Conservation (phyloP, 1,140 invertebrate species). For the Nilaparvata lugens region DNA sequence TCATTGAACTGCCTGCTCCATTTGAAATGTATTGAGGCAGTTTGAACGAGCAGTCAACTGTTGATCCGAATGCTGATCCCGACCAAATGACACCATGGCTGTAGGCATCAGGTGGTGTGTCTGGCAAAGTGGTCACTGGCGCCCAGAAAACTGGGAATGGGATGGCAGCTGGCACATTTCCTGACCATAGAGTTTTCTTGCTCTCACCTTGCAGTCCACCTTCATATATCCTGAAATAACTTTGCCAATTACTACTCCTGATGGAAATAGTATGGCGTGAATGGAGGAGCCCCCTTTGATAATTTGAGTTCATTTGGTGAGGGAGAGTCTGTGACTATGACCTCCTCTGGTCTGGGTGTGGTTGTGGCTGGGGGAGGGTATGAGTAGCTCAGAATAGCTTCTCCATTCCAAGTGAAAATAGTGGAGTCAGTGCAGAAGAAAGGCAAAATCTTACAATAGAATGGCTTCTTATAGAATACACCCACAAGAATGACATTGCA, state of each 20-base stretch:
- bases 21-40: constrained; percentile 18
- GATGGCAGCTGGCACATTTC: constrained; percentile 11
- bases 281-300: not conserved
- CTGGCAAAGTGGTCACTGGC: not conserved
- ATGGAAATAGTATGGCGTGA: not conserved
- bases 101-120: constrained; percentile 4
- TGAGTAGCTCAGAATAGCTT: constrained; percentile 11
- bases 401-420: constrained; percentile 17
- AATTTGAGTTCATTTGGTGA: not conserved
- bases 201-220: not conserved
- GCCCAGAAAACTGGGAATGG: constrained; percentile 18
- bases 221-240: constrained; percentile 13
- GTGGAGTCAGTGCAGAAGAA: constrained; percentile 16
- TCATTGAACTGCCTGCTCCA: not conserved
- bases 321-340: not conserved
- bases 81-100: constrained; percentile 19
- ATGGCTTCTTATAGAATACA: constrained; percentile 13
- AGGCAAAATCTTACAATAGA: constrained; percentile 18
- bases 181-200: constrained; percentile 16
- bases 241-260: constrained; percentile 9
- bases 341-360: not conserved
- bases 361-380: constrained; percentile 4
- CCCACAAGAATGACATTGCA: constrained; percentile 17
- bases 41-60: constrained; percentile 12
- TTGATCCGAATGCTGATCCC: constrained; percentile 13